Evolutionary conservation across 2,888 invertebrate species (phyloP), one percentile per base, ranked within the genome.

Genomic region (Parelbella ahira): DNA sequence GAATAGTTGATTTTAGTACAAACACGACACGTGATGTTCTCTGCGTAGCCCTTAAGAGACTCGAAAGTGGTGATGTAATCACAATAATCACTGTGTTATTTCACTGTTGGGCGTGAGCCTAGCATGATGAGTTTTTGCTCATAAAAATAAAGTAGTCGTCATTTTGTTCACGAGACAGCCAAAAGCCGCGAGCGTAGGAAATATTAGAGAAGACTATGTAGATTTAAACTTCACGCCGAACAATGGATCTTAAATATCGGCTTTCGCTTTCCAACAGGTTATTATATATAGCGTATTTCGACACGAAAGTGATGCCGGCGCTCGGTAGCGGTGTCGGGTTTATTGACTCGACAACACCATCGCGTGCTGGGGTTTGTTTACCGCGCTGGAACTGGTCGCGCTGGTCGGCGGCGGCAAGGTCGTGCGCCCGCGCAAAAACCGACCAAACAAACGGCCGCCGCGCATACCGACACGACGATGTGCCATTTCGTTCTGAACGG

Each of bases 401-500:
- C 81, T 58, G 66, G 78, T 80, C n/a, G n/a, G n/a, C n/a, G n/a
- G n/a, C 65, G 80, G 76, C 86, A 84, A 86, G 84, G 86, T 81
- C 86, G 81, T 67, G 65, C 68, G 68, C 63, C 56, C 69, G 71
- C 70, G 73, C 76, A 74, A 79, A 80, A 82, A 53, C 51, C n/a
- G 39, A 49, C 44, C 36, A 45, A 52, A 50, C 48, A 48, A 37
- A 51, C 49, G 60, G n/a, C n/a, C n/a, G n/a, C n/a, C 42, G 34
- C 41, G 55, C 76, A 76, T 78, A 70, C 72, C 61, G 57, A 56
- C 45, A 66, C 58, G 63, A 67, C 73, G 68, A 75, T 68, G 64
- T 47, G 46, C 43, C 37, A 34, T 34, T 33, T 34, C 13, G 33
- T 27, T 42, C 28, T 23, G 41, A 42, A 42, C 41, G 41, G 41